A percentile compares a stretch with the other conserved stretches of the same genome.
Evolutionary conservation across 2,888 invertebrate genomes (phyloP).

Genomic region (Plutella xylostella): DNA sequence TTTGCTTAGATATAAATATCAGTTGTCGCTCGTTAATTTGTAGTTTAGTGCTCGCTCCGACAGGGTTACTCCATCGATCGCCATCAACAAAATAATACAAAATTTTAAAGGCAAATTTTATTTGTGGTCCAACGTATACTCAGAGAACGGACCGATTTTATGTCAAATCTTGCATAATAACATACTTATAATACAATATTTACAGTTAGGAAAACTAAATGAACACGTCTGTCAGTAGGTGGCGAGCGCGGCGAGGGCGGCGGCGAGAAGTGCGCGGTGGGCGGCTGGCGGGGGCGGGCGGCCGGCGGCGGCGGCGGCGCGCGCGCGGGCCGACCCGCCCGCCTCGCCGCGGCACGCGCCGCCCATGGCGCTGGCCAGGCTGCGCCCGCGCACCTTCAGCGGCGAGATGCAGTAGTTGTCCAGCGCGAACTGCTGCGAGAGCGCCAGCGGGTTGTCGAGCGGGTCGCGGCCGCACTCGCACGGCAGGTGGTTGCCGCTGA

Average conservation of each 20-base stretch:
- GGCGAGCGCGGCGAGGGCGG: constrained; percentile 44
- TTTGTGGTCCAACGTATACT: constrained; percentile 68
- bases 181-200: constrained; percentile 62
- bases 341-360: constrained; percentile 52
- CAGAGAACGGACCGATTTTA: constrained; percentile 65
- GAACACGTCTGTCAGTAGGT: constrained; percentile 58
- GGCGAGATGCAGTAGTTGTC: constrained; percentile 90
- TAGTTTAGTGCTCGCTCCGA: no score
- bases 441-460: constrained; percentile 79
- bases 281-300: constrained; percentile 25
- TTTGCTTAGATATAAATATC: not conserved
- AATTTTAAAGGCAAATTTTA: constrained; percentile 67
- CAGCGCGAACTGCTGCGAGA: constrained; percentile 74
- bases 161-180: constrained; percentile 65
- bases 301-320: constrained; percentile 37
- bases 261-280: constrained; percentile 34
- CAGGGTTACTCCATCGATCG: no score
- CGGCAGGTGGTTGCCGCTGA: constrained; percentile 85
- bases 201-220: constrained; percentile 47
- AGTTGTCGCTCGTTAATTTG: not conserved
- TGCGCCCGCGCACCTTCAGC: constrained; percentile 82
- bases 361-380: constrained; percentile 70
- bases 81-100: no score
- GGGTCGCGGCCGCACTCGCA: constrained; percentile 89
- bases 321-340: constrained; percentile 44